Evolutionary conservation across 2,797 vertebrate species (phyloP).

Genomic region (Alfaro cultratus): DNA sequence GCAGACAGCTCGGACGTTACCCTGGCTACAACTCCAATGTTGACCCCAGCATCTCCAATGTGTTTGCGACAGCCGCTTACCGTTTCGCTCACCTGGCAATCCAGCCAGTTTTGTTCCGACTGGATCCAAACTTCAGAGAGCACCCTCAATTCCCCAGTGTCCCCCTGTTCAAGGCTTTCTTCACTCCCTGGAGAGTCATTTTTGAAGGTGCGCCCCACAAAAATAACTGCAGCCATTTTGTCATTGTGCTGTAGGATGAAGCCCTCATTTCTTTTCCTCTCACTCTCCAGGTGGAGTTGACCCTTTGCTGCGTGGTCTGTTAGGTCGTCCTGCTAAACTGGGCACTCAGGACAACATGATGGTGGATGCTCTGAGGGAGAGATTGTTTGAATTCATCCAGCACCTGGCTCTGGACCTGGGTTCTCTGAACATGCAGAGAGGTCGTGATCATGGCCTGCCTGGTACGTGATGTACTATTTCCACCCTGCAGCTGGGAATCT

Average conservation of each 20-base stretch:
- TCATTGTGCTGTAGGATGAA: neutral
- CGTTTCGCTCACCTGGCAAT: conserved; percentile 87
- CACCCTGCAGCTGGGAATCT: neutral
- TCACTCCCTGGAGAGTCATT: conserved; percentile 86
- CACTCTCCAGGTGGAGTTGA: conserved; percentile 77
- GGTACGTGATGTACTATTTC: conserved; percentile 69
- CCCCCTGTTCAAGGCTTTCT: conserved; percentile 81
- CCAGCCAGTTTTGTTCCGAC: conserved; percentile 79
- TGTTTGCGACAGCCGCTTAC: conserved; percentile 90
- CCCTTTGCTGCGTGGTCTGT: conserved; percentile 77
- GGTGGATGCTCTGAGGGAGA: conserved; percentile 78
- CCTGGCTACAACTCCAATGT: conserved; percentile 75
- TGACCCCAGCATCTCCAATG: conserved; percentile 85
- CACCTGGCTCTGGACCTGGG: conserved; percentile 85
- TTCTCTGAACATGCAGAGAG: conserved; percentile 87
- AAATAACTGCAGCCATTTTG: neutral
- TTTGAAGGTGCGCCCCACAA: conserved; percentile 78
- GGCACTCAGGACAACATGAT: conserved; percentile 79
- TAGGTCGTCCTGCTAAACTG: conserved; percentile 76
- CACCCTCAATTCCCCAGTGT: conserved; percentile 69
- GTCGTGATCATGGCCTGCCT: conserved; percentile 87
- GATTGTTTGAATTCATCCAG: conserved; percentile 76
- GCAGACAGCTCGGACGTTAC: conserved; percentile 76
- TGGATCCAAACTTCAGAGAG: conserved; percentile 77
- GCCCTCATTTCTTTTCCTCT: neutral